A percentile compares a stretch with the other conserved stretches of the same genome.
Conservation (phyloP, 2,888 invertebrate species). For the Orchesella flavescens region DNA sequence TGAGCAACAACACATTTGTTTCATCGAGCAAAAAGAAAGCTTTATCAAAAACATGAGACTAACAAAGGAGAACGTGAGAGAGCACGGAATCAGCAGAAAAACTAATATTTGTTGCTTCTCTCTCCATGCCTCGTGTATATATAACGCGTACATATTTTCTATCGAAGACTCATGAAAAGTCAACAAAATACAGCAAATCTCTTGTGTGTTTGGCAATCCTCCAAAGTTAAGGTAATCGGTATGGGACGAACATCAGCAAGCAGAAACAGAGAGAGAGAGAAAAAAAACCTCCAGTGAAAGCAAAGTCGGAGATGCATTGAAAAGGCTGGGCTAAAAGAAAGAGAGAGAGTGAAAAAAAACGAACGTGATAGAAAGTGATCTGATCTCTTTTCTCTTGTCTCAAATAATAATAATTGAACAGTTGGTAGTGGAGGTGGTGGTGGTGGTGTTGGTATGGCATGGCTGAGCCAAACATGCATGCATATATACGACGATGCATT, state of each 20-base stretch:
- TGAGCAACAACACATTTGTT: conserved; percentile 43
- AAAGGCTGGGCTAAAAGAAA: conserved; percentile 5
- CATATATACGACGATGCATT: background rate
- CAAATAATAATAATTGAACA: conserved; percentile 61
- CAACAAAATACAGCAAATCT: conserved; percentile 50
- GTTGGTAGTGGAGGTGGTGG: conserved; percentile 14
- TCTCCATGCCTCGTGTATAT: conserved; percentile 24
- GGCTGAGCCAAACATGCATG: background rate
- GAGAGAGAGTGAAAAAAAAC: conserved; percentile 3
- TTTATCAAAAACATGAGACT: conserved; percentile 5
- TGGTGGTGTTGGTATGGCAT: background rate
- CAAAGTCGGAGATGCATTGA: conserved; percentile 15
- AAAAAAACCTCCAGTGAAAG: background rate
- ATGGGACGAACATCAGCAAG: conserved; percentile 17
- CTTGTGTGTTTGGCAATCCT: conserved; percentile 49
- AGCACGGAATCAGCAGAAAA: conserved; percentile 32
- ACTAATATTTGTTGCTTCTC: conserved; percentile 60
- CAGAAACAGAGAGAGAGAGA: conserved; percentile 15
- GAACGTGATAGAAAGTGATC: conserved; percentile 60
- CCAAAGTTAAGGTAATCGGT: conserved; percentile 49
- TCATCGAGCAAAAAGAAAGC: conserved; percentile 8
- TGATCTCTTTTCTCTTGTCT: conserved; percentile 52
- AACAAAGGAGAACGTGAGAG: conserved; percentile 18
- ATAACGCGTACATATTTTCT: conserved; percentile 27
- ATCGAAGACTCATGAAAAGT: conserved; percentile 49